Evolutionary conservation across 2,888 invertebrate genomes (phyloP), one percentile per base, ranked within the genome.

Genomic region (Myopa testacea): DNA sequence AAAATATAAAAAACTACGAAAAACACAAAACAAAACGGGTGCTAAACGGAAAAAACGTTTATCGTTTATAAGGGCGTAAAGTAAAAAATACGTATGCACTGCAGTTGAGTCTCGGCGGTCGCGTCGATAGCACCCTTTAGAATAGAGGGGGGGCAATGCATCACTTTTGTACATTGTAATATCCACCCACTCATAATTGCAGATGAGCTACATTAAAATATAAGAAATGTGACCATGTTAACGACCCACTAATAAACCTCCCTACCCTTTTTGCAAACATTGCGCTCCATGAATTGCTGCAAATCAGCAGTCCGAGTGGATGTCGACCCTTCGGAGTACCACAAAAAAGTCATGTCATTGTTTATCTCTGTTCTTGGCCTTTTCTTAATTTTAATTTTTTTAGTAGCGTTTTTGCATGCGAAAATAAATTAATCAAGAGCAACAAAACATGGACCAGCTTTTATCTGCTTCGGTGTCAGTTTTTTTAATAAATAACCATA

Each of bases 161-260:
- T 5, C 14, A 55, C 6, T 1, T 50, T 50, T 50, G 55, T 55
- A 38, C 38, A 65, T 16, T 34, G 14, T 8, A 38, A 38, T 65
- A 37, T 65, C 38, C 65, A 65, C 65, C 65, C 38, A 65, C 38
- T 26, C 37, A 37, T 5, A 7, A 4, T 2, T 38, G 12, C 34
- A 65, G 14, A 65, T 65, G 34, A 34, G 65, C 14, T 65, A 4
- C 14, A 5, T 65, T 16, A 65, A 63, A 14, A 65, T 16, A 65
- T 34, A 26, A 38, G 16, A 65, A 38, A 38, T 37, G 38, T 12
- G 12, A 65, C 34, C 26, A 65, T 65, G 65, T 65, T 75, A 75
- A 58, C 75, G 67, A 67, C 75, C 75, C 75, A 75, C 67, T 55
- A 75, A 75, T 74, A 55, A 67, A 72, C 52, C 3, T 16, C 19